These are phyloP conservation scores for Leucoraja ocellata DNA, from an alignment of 2,797 vertebrate genomes.

Conservation along the genomic window DNA sequence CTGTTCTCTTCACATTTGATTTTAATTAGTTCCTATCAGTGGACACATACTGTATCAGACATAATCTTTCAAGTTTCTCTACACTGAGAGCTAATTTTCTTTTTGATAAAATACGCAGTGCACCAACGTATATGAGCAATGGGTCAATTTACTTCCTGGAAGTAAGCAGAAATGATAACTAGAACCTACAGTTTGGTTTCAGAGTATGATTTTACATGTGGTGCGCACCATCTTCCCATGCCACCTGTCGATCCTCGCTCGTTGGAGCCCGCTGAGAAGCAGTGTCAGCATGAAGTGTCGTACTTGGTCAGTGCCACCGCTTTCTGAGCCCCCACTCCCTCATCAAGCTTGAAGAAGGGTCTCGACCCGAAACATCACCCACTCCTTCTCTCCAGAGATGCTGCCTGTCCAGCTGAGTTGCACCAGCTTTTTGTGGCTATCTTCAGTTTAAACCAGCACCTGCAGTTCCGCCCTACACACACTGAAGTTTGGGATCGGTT, in stretches of 20 bases:
- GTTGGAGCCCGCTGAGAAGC: neutral
- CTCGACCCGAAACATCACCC: no score
- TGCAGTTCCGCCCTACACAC: no score
- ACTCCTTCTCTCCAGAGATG: no score
- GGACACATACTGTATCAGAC: neutral
- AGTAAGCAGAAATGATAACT: neutral
- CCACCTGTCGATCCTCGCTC: neutral
- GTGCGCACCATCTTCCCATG: neutral
- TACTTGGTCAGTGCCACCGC: neutral
- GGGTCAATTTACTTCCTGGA: neutral
- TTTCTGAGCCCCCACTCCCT: no score
- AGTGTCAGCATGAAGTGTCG: neutral
- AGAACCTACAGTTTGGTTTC: neutral
- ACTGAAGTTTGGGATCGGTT: neutral
- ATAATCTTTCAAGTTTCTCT: neutral
- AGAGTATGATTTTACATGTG: neutral
- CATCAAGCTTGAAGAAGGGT: no score
- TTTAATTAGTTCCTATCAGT: neutral
- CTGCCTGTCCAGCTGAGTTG: no score
- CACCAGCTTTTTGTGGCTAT: no score
- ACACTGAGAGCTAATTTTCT: neutral
- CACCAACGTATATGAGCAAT: neutral
- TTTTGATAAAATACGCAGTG: neutral
- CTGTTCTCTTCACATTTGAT: neutral
- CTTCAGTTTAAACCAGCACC: no score